phyloP scores from a whole-genome alignment of 2,113 vertebrate species.

The Anolis sagrei region DNA sequence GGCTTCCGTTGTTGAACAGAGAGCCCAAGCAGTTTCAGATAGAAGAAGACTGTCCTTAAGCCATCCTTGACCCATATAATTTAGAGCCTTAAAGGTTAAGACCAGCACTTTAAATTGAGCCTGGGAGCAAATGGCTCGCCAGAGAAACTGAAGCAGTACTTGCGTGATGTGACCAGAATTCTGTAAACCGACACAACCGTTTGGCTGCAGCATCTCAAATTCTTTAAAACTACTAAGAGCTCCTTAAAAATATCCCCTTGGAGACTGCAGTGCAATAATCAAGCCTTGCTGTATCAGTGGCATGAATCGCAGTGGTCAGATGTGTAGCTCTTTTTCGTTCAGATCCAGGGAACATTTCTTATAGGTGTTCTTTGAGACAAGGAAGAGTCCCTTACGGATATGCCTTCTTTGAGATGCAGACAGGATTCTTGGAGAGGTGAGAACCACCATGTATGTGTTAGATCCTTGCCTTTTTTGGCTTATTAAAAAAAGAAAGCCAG shows the following conservation, averaged over 20 bases:
- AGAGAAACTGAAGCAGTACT: constrained; percentile 9
- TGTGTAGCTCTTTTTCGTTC: neutral
- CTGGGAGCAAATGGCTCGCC: neutral
- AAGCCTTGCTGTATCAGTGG: neutral
- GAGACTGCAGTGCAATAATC: neutral
- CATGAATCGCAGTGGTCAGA: neutral
- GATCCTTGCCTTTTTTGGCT: too few relatives aligned
- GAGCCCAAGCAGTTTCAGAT: neutral
- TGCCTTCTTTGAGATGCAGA: neutral
- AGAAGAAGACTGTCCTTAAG: neutral
- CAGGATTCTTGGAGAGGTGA: neutral
- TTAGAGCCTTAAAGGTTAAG: neutral
- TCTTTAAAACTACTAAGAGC: neutral
- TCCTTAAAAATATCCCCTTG: neutral
- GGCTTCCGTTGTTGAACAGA: neutral
- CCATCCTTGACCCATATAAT: neutral
- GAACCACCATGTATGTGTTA: too few relatives aligned
- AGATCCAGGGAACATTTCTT: neutral
- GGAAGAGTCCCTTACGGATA: neutral
- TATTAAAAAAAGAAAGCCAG: too few relatives aligned
- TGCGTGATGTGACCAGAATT: neutral
- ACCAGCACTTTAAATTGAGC: constrained; percentile 8
- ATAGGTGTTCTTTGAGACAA: neutral
- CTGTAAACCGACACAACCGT: neutral
- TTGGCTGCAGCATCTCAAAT: neutral